These are phyloP conservation scores for Apomyelois bistriatella DNA, from an alignment of 2,888 invertebrate species.

Conservation along the genomic window DNA sequence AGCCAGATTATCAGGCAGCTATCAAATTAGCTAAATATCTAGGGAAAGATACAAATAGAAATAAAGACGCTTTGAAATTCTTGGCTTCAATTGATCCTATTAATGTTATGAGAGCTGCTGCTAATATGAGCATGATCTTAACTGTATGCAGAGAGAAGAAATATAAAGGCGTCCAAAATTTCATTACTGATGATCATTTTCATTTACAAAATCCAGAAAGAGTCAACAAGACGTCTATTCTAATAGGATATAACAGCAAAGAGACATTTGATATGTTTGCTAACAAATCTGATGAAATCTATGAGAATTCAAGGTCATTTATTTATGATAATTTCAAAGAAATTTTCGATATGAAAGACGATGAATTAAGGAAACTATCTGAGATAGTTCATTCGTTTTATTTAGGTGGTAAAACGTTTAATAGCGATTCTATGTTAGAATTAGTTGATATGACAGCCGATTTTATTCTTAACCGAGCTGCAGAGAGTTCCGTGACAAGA, in stretches of 20 bases:
- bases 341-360: slow-evolving; percentile 21
- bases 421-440: slow-evolving; percentile 31
- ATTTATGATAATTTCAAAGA: slow-evolving; percentile 24
- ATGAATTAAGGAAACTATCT: slow-evolving; percentile 26
- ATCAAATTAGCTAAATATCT: slow-evolving; percentile 40
- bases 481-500: slow-evolving; percentile 35
- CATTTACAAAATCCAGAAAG: slow-evolving; percentile 28
- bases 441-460: slow-evolving; percentile 39
- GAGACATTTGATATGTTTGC: slow-evolving; percentile 35
- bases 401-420: slow-evolving; percentile 31
- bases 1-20: slow-evolving; percentile 35
- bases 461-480: slow-evolving; percentile 34
- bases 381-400: slow-evolving; percentile 31
- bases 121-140: slow-evolving; percentile 27
- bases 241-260: slow-evolving; percentile 45
- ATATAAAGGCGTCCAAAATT: slow-evolving; percentile 30
- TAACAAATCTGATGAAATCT: slow-evolving; percentile 27
- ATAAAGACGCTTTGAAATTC: slow-evolving; percentile 34
- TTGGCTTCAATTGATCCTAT: slow-evolving; percentile 35
- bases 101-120: slow-evolving; percentile 34
- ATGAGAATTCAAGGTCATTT: slow-evolving; percentile 18
- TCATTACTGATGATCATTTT: slow-evolving; percentile 30
- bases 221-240: slow-evolving; percentile 29
- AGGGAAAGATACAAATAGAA: slow-evolving; percentile 29
- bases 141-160: slow-evolving; percentile 40